phyloP scores from a whole-genome alignment of 2,113 vertebrate species.

The Xenus cinereus region DNA sequence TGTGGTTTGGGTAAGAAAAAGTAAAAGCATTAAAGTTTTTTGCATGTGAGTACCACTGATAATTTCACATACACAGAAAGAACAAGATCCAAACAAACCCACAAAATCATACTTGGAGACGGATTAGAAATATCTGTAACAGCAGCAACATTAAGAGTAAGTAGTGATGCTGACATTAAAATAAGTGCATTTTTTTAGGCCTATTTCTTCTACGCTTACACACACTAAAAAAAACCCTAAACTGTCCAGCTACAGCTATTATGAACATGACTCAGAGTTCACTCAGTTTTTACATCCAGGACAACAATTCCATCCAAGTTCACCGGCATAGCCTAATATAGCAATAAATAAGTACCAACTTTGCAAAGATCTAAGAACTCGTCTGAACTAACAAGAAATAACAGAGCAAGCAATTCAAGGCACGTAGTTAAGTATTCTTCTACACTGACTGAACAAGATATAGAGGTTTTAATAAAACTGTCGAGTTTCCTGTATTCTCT shows the following conservation, averaged over 20 bases:
- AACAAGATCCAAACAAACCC: not conserved
- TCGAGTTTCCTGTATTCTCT: not conserved
- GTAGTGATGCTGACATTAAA: not conserved
- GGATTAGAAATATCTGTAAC: not conserved
- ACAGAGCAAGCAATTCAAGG: not conserved
- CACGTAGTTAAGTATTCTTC: not conserved
- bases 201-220: not conserved
- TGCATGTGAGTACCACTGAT: not conserved
- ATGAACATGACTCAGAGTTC: not conserved
- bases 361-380: not conserved
- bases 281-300: not conserved
- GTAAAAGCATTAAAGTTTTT: not conserved
- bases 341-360: not conserved
- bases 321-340: not conserved
- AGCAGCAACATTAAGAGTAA: not conserved
- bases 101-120: not conserved
- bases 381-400: not conserved
- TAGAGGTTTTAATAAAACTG: not conserved
- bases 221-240: not conserved
- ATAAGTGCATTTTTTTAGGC: not conserved
- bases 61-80: not conserved
- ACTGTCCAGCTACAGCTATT: not conserved
- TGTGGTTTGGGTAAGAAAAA: too few species aligned
- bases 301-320: not conserved
- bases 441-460: not conserved